These are phyloP conservation scores for Steatocranus sp. DNA, from an alignment of 2,797 vertebrate genomes.

Conservation along the genomic window DNA sequence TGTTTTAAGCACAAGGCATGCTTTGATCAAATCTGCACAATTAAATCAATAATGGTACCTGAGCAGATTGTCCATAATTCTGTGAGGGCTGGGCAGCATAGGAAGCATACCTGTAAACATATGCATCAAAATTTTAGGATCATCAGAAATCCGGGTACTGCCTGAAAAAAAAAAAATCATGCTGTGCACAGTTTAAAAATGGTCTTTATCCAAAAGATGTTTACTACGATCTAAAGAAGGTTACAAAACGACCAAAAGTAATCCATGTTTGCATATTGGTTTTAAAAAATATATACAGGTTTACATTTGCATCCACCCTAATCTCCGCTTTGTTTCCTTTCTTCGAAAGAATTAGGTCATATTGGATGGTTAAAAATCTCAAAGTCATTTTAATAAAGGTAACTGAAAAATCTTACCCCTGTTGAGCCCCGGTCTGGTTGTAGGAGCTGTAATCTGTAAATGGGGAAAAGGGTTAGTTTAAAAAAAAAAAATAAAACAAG, in stretches of 20 bases:
- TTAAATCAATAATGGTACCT: conserved; percentile 59
- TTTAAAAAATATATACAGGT: background rate
- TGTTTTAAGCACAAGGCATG: background rate
- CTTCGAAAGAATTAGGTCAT: background rate
- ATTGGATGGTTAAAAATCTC: background rate
- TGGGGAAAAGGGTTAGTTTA: background rate
- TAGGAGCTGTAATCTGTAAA: conserved; percentile 93
- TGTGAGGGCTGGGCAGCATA: conserved; percentile 92
- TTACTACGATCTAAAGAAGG: background rate
- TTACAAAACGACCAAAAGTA: background rate
- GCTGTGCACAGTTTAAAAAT: background rate
- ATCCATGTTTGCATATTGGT: background rate
- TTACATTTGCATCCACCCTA: background rate
- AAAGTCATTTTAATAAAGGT: background rate
- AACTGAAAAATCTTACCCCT: conserved; percentile 80
- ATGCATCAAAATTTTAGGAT: background rate
- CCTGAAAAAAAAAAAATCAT: background rate
- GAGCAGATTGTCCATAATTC: conserved; percentile 90
- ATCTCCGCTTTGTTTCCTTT: background rate
- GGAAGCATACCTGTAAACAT: conserved; percentile 84
- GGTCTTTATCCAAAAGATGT: background rate
- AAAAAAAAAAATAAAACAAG: background rate
- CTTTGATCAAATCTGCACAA: background rate
- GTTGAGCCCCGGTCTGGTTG: conserved; percentile 89
- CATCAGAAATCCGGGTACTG: background rate